Evolutionary conservation across 2,113 vertebrate genomes (phyloP), one percentile per base, ranked within the genome.

Genomic region (Ameiurus melas): DNA sequence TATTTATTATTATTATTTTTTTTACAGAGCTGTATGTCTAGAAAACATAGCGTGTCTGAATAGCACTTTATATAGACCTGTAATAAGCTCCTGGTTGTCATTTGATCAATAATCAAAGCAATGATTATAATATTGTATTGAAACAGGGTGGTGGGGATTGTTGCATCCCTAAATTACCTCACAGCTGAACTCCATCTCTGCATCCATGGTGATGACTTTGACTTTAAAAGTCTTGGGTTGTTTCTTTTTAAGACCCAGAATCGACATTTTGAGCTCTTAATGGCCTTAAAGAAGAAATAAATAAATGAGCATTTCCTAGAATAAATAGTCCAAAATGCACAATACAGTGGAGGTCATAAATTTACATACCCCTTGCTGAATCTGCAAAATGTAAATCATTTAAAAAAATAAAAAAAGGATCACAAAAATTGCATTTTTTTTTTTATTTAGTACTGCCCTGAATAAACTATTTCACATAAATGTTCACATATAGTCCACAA

Each of bases 141-240:
- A 60, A 60, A 22, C 4, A 5, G 39, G 39, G 8, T 8, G 47
- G 47, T 1, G 47, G 19, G 57, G 19, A 51, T 2, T n/a, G 43
- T n/a, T 78, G 25, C 47, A 25, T 22, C 10, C 73, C 10, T 16
- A 78, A 36, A 22, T 91, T 91, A 98, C 97, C 97, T 98, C 97
- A 93, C 97, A 98, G 86, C 96, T 97, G 93, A 98, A 98, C 90
- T 98, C 97, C 97, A 97, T 97, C 91, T 98, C 97, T 83, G 97
- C 96, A 93, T 98, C 97, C 97, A 98, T 96, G 0, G 97, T 98
- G 89, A 96, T 91, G 77, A 98, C 95, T 94, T 97, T 98, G 86
- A 98, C 97, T 96, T 97, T 98, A 85, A 98, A 98, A 92, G 96
- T 97, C 94, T 97, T 98, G 0, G 97, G 97, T 86, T 97, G 97